Conservation (phyloP, 1,140 invertebrate genomes). For the Maniola jurtina region DNA sequence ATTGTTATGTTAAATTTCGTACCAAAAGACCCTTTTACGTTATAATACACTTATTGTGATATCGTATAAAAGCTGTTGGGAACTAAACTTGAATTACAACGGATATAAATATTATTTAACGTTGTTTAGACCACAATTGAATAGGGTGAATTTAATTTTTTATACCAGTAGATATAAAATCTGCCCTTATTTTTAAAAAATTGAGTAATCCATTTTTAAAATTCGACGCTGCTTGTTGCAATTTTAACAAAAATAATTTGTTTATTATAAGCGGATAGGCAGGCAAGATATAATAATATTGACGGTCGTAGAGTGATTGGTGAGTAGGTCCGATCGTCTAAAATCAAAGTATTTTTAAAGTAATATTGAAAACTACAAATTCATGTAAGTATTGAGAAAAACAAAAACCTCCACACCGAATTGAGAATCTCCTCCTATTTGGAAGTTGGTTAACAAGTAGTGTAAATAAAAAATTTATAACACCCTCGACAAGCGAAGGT, state of each 20-base stretch:
- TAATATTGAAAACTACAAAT: too few relatives aligned
- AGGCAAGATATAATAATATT: too few relatives aligned
- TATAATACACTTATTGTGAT: slow-evolving; percentile 22
- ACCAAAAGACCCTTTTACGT: slow-evolving; percentile 29
- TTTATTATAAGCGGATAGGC: too few relatives aligned
- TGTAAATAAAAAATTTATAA: too few relatives aligned
- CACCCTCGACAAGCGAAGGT: too few relatives aligned
- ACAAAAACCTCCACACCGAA: not conserved
- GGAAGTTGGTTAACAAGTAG: not conserved
- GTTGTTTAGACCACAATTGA: slow-evolving; percentile 23
- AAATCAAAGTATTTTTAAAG: too few relatives aligned
- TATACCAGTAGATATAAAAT: slow-evolving; percentile 5
- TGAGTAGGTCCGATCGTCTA: too few relatives aligned
- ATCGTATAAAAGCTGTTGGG: not conserved
- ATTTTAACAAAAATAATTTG: not conserved
- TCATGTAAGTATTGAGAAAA: too few relatives aligned
- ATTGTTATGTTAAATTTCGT: slow-evolving; percentile 59
- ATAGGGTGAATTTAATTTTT: not conserved
- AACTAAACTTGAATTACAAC: slow-evolving; percentile 6
- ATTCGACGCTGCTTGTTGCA: slow-evolving; percentile 3
- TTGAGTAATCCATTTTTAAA: slow-evolving; percentile 2
- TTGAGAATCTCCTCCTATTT: not conserved
- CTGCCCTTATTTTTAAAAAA: slow-evolving; percentile 4
- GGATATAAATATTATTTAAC: slow-evolving; percentile 25
- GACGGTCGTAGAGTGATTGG: too few relatives aligned